Conservation (phyloP, 2,888 invertebrate species). For the Diogma glabrata region DNA sequence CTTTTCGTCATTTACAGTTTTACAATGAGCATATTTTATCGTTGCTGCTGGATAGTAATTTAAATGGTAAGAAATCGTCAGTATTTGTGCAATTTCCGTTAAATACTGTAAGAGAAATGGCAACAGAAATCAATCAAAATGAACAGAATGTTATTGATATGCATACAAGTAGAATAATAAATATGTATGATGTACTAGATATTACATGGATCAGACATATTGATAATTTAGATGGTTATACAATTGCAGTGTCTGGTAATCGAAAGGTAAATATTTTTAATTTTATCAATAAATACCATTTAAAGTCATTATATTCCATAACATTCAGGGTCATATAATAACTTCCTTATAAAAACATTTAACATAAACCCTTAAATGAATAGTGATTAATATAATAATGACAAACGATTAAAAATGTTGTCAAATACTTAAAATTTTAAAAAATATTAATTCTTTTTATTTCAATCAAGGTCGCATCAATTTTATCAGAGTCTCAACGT, state of each 20-base stretch:
- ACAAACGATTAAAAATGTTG: too few species aligned
- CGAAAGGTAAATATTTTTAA: constrained; percentile 31
- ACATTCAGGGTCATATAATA: too few species aligned
- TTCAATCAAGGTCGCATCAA: constrained; percentile 58
- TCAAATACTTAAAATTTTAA: too few species aligned
- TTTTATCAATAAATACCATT: constrained; percentile 20
- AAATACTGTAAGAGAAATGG: constrained; percentile 32
- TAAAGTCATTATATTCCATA: not conserved
- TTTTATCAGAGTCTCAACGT: constrained; percentile 64
- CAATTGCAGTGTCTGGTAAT: constrained; percentile 75
- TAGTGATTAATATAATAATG: too few species aligned
- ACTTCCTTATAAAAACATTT: too few species aligned
- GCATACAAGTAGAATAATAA: constrained; percentile 29
- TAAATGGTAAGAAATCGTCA: constrained; percentile 39
- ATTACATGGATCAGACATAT: constrained; percentile 44
- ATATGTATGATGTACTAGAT: constrained; percentile 43
- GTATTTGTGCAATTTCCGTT: constrained; percentile 39
- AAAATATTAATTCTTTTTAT: not conserved
- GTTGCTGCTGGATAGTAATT: constrained; percentile 49
- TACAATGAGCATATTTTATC: constrained; percentile 55
- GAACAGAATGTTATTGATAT: constrained; percentile 25
- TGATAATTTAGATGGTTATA: constrained; percentile 53
- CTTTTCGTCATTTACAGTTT: constrained; percentile 60
- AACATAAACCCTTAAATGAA: too few species aligned
- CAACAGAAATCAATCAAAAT: constrained; percentile 28